phyloP scores from a whole-genome alignment of 1,140 invertebrate species.

The Drosophila simulans region DNA sequence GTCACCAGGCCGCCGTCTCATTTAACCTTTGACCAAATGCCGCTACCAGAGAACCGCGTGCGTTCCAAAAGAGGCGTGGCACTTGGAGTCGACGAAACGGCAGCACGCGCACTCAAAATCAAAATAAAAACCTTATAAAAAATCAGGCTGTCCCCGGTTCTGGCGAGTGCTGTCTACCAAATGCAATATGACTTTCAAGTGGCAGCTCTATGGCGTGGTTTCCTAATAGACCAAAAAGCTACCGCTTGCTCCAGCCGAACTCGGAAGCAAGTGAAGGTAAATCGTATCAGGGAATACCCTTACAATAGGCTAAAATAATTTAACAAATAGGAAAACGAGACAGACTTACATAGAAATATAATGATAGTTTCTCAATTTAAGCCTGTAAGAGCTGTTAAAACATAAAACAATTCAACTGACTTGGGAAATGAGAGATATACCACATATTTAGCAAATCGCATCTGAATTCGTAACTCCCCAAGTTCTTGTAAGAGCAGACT shows the following conservation, averaged over 20 bases:
- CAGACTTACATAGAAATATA: too few relatives aligned
- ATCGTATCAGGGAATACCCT: not conserved
- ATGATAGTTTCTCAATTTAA: too few relatives aligned
- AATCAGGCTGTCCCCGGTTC: slow-evolving; percentile 38
- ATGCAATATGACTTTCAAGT: slow-evolving; percentile 79
- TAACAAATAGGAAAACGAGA: not conserved
- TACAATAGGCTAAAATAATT: not conserved
- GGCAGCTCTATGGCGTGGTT: slow-evolving; percentile 51
- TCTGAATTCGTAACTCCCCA: not conserved
- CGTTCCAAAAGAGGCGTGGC: slow-evolving; percentile 49
- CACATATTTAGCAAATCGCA: not conserved
- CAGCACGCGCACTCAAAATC: slow-evolving; percentile 67
- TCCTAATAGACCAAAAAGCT: slow-evolving; percentile 75
- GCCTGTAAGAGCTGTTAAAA: too few relatives aligned
- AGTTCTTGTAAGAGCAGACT: slow-evolving; percentile 8
- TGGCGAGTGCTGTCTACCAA: slow-evolving; percentile 52
- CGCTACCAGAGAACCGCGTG: slow-evolving; percentile 62
- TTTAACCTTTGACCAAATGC: slow-evolving; percentile 81
- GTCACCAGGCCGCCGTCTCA: slow-evolving; percentile 72
- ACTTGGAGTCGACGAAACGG: slow-evolving; percentile 20
- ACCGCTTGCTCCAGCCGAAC: slow-evolving; percentile 56
- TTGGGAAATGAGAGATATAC: too few relatives aligned
- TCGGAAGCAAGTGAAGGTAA: slow-evolving; percentile 39
- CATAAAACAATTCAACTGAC: too few relatives aligned
- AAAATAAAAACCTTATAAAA: slow-evolving; percentile 42